These are phyloP conservation scores for Cossypha polioptera DNA, from an alignment of 2,797 vertebrate species.

Conservation along the genomic window DNA sequence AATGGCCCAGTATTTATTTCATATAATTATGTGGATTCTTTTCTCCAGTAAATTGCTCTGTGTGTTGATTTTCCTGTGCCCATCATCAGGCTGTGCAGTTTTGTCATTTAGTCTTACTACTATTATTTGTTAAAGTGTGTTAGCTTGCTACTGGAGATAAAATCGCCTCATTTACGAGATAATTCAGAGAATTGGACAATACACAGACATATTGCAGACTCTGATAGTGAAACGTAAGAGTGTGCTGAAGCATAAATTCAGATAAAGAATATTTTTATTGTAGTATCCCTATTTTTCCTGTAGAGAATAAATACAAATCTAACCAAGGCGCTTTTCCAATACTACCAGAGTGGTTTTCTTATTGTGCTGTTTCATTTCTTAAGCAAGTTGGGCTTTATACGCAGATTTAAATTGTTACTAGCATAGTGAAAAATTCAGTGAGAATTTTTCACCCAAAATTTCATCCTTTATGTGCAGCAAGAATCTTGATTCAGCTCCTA, in stretches of 20 bases:
- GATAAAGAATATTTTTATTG: neutral
- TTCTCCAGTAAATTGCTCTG: neutral
- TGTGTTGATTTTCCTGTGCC: neutral
- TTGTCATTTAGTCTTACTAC: neutral
- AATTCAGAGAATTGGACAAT: neutral
- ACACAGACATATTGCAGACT: neutral
- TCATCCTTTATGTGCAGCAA: neutral
- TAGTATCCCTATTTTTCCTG: neutral
- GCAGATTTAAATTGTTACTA: neutral
- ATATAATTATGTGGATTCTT: neutral
- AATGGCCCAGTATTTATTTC: neutral
- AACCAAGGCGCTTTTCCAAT: neutral
- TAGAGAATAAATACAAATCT: neutral
- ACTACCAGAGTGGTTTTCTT: neutral
- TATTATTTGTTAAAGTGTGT: neutral
- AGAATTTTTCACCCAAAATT: neutral
- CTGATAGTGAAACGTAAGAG: fast-evolving
- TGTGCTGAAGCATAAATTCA: neutral
- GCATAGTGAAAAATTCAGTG: neutral
- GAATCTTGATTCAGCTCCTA: neutral
- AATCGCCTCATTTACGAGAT: neutral
- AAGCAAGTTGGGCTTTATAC: neutral
- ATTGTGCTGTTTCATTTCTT: neutral
- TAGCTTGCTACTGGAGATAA: neutral
- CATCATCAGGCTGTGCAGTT: neutral